Evolutionary conservation across 2,113 vertebrate genomes (phyloP).

Genomic region (Mixornis gularis): DNA sequence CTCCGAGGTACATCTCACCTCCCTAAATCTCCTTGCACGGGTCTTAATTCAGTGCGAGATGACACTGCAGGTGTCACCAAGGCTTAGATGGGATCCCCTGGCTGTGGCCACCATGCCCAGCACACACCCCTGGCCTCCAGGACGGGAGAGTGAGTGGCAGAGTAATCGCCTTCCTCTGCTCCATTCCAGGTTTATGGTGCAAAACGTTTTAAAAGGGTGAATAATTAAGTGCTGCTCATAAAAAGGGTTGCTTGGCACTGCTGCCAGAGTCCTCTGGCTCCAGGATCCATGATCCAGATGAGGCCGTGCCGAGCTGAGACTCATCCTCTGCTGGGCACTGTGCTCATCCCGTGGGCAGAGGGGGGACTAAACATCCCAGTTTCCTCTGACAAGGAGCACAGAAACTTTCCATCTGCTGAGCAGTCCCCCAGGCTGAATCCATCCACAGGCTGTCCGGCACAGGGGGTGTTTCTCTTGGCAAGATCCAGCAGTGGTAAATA

Average conservation of each 20-base stretch:
- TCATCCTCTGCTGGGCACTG: rapidly evolving
- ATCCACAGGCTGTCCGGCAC: not conserved
- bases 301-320: not conserved
- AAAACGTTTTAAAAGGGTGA: slow-evolving; percentile 28
- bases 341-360: rapidly evolving
- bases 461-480: slow-evolving; percentile 14
- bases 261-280: not conserved
- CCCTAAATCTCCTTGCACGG: rapidly evolving
- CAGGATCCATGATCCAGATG: rapidly evolving
- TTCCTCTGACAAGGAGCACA: not conserved
- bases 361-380: not conserved
- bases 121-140: not conserved
- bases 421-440: not conserved
- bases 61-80: not conserved
- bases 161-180: not conserved
- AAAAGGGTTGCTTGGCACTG: not conserved
- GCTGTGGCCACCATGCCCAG: not conserved
- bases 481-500: slow-evolving; percentile 14
- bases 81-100: not conserved
- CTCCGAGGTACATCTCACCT: not conserved
- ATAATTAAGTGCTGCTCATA: slow-evolving; percentile 26
- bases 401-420: not conserved
- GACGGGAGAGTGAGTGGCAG: not conserved
- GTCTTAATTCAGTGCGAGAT: not conserved
- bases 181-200: slow-evolving; percentile 25